These are phyloP conservation scores for Lacerta agilis DNA, from an alignment of 2,797 vertebrate genomes.

Conservation along the genomic window DNA sequence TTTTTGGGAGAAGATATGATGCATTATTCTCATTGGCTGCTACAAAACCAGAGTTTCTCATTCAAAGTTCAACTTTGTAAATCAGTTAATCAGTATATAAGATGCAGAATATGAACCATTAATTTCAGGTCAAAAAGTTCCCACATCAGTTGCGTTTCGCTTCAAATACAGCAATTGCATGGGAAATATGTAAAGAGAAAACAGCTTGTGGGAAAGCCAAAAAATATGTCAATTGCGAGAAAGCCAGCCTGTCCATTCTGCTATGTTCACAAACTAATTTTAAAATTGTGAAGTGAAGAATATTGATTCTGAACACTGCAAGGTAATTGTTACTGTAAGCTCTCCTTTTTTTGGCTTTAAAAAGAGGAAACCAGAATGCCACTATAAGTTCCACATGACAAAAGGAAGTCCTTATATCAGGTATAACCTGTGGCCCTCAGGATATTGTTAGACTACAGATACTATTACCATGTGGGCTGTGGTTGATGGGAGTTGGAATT, in stretches of 20 bases:
- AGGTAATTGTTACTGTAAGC: not conserved
- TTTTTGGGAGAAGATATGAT: slow-evolving; percentile 19
- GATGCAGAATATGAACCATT: not conserved
- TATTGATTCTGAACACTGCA: not conserved
- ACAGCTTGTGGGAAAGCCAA: not conserved
- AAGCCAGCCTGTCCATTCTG: not conserved
- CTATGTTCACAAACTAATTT: not conserved
- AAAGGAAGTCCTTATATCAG: not conserved
- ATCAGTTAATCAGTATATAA: not conserved
- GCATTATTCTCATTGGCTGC: not conserved
- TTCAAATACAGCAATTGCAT: not conserved
- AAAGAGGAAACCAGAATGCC: not conserved
- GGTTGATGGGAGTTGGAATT: too few species aligned
- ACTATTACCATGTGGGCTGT: too few species aligned
- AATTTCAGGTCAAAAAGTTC: not conserved
- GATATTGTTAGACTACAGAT: too few species aligned
- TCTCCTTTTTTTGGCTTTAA: slow-evolving; percentile 3
- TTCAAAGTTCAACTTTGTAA: slow-evolving; percentile 15
- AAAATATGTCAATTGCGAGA: not conserved
- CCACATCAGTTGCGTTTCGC: not conserved
- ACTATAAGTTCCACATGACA: not conserved
- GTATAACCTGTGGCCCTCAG: not conserved
- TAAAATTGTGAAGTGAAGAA: not conserved
- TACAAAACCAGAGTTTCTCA: slow-evolving; percentile 2
- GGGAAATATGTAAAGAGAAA: not conserved